Base-by-base conservation (phyloP, 2,797 vertebrate species). In the Neosilurus mollespiculum region DNA sequence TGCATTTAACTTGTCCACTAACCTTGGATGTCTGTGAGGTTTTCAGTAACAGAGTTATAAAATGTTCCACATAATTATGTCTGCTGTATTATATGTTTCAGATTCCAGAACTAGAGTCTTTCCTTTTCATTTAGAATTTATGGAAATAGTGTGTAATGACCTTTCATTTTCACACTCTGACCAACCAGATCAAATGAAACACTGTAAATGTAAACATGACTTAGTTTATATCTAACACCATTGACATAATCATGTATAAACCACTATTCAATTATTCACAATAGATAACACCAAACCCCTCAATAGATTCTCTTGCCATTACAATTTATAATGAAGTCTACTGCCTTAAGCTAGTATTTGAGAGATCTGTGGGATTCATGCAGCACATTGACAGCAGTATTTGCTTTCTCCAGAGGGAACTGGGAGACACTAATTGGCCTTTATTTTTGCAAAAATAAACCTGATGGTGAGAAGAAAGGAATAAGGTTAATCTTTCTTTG, bases 401-500 rank as follows among this genome's bases (percentile, higher is more conserved):
- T 64, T 4, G 24, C 67, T 85, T 82, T 81, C 86, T 87, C 83
- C 78, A 67, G 88, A 83, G 78, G 83, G 85, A 90, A 69, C 72
- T 77, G 37, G 81, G 84, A 83, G 86, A 90, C 86, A 82, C 88
- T 90, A 88, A 90, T 89, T 85, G 87, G 80, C 85, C 85, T 91
- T 89, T 86, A 88, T 85, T 69, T 89, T 90, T 83, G 65, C 80
- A 87, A 90, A 88, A 89, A 84, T 86, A 88, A 56, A 15, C 66
- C 58, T 59, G 72, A 82, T 54, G 71, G 72, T 87, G 83, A 82
- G 87, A 87, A 82, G 81, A 85, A 70, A 81, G 86, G 71, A 81
- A 84, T 65, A 85, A 88, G 87, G 90, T 92, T 90, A 90, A 92
- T 89, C 89, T 91, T 66, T 62, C 22, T 64, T 87, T 77, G 66